A percentile compares a stretch with the other conserved stretches of the same genome.
Conservation (phyloP, 2,797 vertebrate genomes). For the Manis crassicaudata region DNA sequence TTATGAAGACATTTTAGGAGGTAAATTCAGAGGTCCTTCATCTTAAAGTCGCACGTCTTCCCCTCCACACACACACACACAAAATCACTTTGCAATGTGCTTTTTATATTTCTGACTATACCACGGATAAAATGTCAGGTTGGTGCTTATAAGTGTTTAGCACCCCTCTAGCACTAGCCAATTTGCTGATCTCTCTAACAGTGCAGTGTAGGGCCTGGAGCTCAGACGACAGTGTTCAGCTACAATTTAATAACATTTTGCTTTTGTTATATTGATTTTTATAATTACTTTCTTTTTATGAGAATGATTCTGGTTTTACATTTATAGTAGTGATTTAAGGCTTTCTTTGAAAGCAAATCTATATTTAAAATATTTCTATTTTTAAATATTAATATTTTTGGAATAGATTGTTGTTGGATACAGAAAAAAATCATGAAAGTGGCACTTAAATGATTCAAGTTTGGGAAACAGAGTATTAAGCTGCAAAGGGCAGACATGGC, state of each 20-base stretch:
- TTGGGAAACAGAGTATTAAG: neutral
- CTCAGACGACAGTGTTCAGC: neutral
- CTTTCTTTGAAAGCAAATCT: conserved; percentile 23
- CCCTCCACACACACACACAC: no score
- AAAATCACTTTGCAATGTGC: neutral
- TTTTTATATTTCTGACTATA: neutral
- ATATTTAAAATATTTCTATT: conserved; percentile 8
- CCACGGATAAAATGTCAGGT: neutral
- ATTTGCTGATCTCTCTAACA: neutral
- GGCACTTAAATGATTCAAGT: neutral
- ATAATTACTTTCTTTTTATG: neutral
- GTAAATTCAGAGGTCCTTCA: neutral
- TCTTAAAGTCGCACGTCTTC: neutral
- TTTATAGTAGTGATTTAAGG: neutral
- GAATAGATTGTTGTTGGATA: neutral
- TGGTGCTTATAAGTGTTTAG: neutral
- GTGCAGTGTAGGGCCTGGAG: neutral
- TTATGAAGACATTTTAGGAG: conserved; percentile 1
- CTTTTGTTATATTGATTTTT: neutral
- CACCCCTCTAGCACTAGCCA: neutral
- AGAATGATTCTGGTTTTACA: neutral
- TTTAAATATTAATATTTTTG: neutral
- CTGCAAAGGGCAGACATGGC: neutral
- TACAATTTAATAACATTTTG: neutral
- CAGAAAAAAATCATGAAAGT: neutral